Evolutionary conservation across 2,888 invertebrate species (phyloP).

Genomic region (Rutpela maculata): DNA sequence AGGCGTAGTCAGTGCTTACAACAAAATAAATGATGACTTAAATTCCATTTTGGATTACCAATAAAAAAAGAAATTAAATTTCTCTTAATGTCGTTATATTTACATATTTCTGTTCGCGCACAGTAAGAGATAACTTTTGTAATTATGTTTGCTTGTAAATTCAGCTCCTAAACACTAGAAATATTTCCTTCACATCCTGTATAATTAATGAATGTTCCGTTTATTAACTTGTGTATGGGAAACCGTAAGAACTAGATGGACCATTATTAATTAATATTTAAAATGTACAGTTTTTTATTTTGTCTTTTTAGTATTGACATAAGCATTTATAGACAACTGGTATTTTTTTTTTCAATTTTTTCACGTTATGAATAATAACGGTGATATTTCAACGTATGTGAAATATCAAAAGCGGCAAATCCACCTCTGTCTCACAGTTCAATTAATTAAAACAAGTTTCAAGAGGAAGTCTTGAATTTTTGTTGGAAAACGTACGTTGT

Average conservation of each 20-base stretch:
- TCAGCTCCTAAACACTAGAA: too few relatives aligned
- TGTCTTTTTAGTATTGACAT: background rate
- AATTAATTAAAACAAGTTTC: constrained; percentile 3
- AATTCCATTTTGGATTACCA: too few relatives aligned
- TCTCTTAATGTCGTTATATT: too few relatives aligned
- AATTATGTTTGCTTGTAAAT: too few relatives aligned
- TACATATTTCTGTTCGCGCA: too few relatives aligned
- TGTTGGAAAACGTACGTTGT: background rate
- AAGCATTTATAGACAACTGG: background rate
- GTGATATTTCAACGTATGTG: constrained; percentile 2
- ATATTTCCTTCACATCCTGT: too few relatives aligned
- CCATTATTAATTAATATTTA: background rate
- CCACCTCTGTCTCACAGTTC: constrained; percentile 1
- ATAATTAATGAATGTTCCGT: too few relatives aligned
- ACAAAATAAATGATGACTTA: too few relatives aligned
- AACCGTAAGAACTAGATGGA: background rate
- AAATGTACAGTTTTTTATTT: background rate
- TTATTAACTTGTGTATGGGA: too few relatives aligned
- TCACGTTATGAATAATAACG: background rate
- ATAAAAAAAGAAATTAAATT: too few relatives aligned
- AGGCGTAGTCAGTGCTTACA: too few relatives aligned
- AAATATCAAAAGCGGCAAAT: constrained; percentile 1
- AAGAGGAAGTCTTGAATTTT: constrained; percentile 4
- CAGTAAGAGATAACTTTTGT: too few relatives aligned
- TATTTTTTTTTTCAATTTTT: background rate